Base-by-base conservation (phyloP, 2,797 vertebrate genomes). In the Myotis daubentonii region DNA sequence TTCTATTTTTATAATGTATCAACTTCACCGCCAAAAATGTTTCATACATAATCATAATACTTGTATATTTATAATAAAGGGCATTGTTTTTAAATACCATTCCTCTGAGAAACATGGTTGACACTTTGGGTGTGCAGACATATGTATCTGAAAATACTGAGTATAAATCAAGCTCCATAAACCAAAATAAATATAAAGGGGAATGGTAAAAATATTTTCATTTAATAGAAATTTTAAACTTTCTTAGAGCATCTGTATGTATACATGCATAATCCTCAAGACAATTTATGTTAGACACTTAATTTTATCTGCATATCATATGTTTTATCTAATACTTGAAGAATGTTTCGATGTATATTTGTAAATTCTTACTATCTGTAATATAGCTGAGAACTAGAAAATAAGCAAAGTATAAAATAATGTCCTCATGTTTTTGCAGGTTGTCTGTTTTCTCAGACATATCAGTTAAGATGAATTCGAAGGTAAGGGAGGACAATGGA, bases 111-210 rank as follows among this genome's bases (percentile, higher is more conserved):
- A 71, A 28, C 7, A 36, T 76, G 23, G 8, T 5, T 65, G 20
- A 30, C 72, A 33, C 2, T 36, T 44, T 81, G 19, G 84, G 10
- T 87, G 28, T 68, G 8, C 49, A 49, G 47, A 78, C 78, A 83
- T 23, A 28, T 19, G 3, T 87, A 66, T 70, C 47, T 89, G 19
- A 93, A 95, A 90, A 41, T 79, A 44, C 9, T 84, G 22, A 82
- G 15, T 95, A 76, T 8, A 93, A 80, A 62, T 78, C 51, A 92
- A 80, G 88, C 13, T 84, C 60, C 49, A 79, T 13, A 94, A 93
- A 87, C 22, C 68, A 92, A 89, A 68, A 33, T 25, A 83, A 7
- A 75, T 20, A 16, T 49, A 38, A 74, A 68, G 0, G 3, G 15
- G 8, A 47, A 74, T 66, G 11, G 5, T 41, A 38, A 95, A 55